A percentile compares a stretch with the other conserved stretches of the same genome.
phyloP scores from a whole-genome alignment of 2,888 invertebrate genomes.

The Brachycybe producta region DNA sequence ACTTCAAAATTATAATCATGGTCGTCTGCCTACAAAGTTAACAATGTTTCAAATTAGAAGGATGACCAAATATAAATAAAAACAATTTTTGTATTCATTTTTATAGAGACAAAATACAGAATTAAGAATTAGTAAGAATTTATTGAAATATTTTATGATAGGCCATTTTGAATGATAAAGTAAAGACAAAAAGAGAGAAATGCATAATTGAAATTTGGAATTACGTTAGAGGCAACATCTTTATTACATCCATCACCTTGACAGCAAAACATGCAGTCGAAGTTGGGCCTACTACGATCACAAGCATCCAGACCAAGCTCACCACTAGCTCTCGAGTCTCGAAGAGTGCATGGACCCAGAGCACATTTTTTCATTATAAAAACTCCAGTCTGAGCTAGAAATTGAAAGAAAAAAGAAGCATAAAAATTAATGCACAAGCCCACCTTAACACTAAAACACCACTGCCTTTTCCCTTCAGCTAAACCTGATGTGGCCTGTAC shows the following conservation, averaged over 20 bases:
- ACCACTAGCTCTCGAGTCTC: conserved; percentile 20
- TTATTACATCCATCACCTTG: conserved; percentile 26
- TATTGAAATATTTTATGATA: too few species aligned
- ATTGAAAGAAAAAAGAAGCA: not conserved
- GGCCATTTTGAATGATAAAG: too few species aligned
- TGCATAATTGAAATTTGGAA: too few species aligned
- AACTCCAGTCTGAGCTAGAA: conserved; percentile 2
- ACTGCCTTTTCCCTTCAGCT: not conserved
- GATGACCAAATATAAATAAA: too few species aligned
- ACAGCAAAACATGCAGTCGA: conserved; percentile 26
- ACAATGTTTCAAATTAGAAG: too few species aligned
- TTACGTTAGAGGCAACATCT: too few species aligned
- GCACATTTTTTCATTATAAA: conserved; percentile 24
- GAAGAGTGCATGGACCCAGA: conserved; percentile 25
- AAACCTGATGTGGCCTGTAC: not conserved
- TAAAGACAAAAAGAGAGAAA: too few species aligned
- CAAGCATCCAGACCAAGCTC: conserved; percentile 24
- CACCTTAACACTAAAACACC: not conserved
- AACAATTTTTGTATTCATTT: too few species aligned
- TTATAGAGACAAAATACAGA: too few species aligned
- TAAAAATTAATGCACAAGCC: not conserved
- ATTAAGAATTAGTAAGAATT: too few species aligned
- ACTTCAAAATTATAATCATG: too few species aligned
- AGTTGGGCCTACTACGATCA: conserved; percentile 23
- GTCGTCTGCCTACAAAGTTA: too few species aligned